Conservation (phyloP, 1,140 invertebrate genomes). For the Pogonomyrmex californicus region DNA sequence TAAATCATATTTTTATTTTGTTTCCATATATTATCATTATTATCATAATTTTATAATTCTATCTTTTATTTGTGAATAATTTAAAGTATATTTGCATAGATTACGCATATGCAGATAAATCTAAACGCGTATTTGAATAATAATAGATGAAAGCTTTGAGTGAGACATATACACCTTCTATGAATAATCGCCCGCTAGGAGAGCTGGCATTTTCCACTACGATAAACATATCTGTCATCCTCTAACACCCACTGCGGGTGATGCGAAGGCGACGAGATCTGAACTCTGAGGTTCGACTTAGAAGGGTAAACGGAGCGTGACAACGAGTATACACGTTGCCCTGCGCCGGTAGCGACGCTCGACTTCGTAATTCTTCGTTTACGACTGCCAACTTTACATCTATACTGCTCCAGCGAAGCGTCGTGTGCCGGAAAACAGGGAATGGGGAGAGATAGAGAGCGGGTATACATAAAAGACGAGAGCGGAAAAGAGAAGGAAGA, state of each 20-base stretch:
- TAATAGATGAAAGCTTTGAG: conserved; percentile 1
- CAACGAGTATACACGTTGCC: conserved; percentile 64
- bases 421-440: conserved; percentile 66
- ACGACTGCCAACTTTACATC: conserved; percentile 74
- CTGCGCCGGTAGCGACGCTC: conserved; percentile 57
- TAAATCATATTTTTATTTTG: background rate
- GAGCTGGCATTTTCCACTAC: conserved; percentile 40
- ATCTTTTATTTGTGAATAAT: background rate
- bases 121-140: background rate
- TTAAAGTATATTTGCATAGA: background rate
- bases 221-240: conserved; percentile 66
- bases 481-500: conserved; percentile 23
- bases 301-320: conserved; percentile 75
- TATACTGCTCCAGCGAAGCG: conserved; percentile 59
- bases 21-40: background rate
- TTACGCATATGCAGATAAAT: background rate
- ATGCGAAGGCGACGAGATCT: conserved; percentile 65
- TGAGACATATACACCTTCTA: background rate
- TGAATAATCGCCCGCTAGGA: background rate
- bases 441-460: background rate
- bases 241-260: conserved; percentile 52
- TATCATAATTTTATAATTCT: background rate
- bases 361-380: conserved; percentile 78
- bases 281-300: conserved; percentile 69
- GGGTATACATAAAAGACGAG: conserved; percentile 27